Evolutionary conservation across 1,140 invertebrate genomes (phyloP), one percentile per base, ranked within the genome.

Genomic region (Leptinotarsa texana): DNA sequence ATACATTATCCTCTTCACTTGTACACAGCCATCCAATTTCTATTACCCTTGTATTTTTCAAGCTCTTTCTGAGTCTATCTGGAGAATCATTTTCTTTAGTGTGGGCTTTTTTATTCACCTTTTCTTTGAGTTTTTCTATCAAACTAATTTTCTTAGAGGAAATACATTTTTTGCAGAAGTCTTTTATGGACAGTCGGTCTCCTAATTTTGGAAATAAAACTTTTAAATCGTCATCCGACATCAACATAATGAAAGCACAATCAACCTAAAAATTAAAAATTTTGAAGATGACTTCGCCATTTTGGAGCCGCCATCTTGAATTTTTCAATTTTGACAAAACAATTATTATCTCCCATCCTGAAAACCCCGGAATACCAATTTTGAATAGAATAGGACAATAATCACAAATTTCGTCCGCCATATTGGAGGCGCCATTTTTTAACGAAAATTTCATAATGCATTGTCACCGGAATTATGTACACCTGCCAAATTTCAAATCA

Each of bases 111-210:
- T 51, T 15, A 51, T 15, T 51, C 49, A 51, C 4, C 13, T 51
- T 51, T 51, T n/a, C 49, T 51, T 51, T 51, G 49, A 51, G 49
- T 51, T 51, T 51, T 51, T 51, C 49, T 51, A 51, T 51, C 17
- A 51, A 51, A 51, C 17, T 5, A 51, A n/a, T 51, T 51, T 51
- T 51, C 13, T 51, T 51, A 51, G 49, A 51, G 13, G 13, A 51
- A 51, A n/a, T 51, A 15, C 13, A 51, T 51, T 51, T 17, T n/a
- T 51, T 51, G 17, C 49, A n/a, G 17, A 51, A 51, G 49, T 51
- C 49, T 51, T 51, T 17, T 51, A 51, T 51, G 49, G 1, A 51
- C 1, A 51, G 49, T 51, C 49, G 17, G 49, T 51, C 49, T 51
- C 49, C 49, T 4, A 15, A 51, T 51, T 51, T 51, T 4, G 13